Base-by-base conservation (phyloP, 2,113 vertebrate genomes). In the Apus apus region DNA sequence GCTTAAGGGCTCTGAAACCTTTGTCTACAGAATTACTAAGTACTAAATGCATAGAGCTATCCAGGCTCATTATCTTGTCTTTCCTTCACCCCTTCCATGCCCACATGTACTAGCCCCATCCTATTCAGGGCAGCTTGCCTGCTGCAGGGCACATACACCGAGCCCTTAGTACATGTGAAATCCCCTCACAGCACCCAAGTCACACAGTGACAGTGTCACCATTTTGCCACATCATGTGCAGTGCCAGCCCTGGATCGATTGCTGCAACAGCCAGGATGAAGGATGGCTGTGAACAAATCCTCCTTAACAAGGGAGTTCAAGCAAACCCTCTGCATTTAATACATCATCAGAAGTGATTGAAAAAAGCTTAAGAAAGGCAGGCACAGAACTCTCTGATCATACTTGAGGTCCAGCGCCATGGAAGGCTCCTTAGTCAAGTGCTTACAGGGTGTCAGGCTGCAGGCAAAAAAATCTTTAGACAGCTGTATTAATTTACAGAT, bases 401-500 rank as follows among this genome's bases (percentile, higher is more conserved):
- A 1, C 46, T 30, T 6, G 0, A 79, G 14, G 22, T 62, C 64
- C 60, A 85, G 25, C 2, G n/a, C 46, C 85, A 79, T 16, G 15
- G 45, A 90, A 90, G 17, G 62, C 46, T 80, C 79, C 82, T 93
- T 64, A 58, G 34, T 93, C 2, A 0, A 87, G 18, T 32, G 30
- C 64, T 90, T 87, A 81, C 38, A 34, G 19, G 7, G 19, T 75
- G n/a, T 34, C 64, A 85, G 46, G 53, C 68, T 91, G 56, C 46
- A 74, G 22, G 20, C 90, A 8, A 29, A 34, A 75, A 56, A 40
- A 36, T 68, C 79, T 93, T 94, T 74, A 65, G 38, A 74, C 13
- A 78, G 43, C 19, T 79, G 18, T 93, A 72, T 93, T 88, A 94
- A 80, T 90, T 89, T 91, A 92, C 61, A 86, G 68, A 85, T 88